Base-by-base conservation (phyloP, 2,113 vertebrate species). In the Ptilonorhynchus violaceus region DNA sequence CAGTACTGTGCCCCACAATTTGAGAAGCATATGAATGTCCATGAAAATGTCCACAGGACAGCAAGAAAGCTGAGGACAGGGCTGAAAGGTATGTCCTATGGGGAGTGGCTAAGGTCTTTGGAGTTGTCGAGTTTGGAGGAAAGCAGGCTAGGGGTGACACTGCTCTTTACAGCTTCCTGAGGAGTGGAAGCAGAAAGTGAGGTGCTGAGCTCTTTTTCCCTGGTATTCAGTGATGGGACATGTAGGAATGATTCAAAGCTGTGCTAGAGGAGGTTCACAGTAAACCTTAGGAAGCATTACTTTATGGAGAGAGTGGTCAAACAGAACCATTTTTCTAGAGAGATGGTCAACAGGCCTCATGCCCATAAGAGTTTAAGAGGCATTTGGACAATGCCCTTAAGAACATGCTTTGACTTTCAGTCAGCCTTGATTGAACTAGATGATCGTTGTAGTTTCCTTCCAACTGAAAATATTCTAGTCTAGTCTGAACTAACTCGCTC, bases 71-170 rank as follows among this genome's bases (percentile, higher is more conserved):
- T 39, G 47, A 27, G 37, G 59, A n/a, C 28, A 70, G 20, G 42
- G 31, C 56, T 77, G 35, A 15, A 63, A 49, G 35, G 22, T 8
- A 17, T 49, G 25, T 49, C 12, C 41, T 49, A 0, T 33, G 25
- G 58, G 41, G 50, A 58, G 58, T 31, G 22, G 11, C 21, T 58
- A 15, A 22, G 37, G 67, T 64, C 13, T 56, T 30, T 21, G 41
- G 7, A 16, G 11, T 63, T 5, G 1, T 41, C 0, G 1, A 62
- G 28, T 56, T 15, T 35, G n/a, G 66, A 55, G 49, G n/a, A 72
- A 18, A 64, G 75, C 21, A 31, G 30, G 25, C 30, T 63, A 3
- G 42, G 11, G 11, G 4, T 49, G 52, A 37, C 27, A 27, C 18
- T 64, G 15, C 31, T 42, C 31, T 56, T 39, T 37, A 18, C 50